A percentile compares a stretch with the other conserved stretches of the same genome.
These are phyloP conservation scores for Neotragus moschatus DNA, from an alignment of 2,113 vertebrate genomes.

Conservation along the genomic window DNA sequence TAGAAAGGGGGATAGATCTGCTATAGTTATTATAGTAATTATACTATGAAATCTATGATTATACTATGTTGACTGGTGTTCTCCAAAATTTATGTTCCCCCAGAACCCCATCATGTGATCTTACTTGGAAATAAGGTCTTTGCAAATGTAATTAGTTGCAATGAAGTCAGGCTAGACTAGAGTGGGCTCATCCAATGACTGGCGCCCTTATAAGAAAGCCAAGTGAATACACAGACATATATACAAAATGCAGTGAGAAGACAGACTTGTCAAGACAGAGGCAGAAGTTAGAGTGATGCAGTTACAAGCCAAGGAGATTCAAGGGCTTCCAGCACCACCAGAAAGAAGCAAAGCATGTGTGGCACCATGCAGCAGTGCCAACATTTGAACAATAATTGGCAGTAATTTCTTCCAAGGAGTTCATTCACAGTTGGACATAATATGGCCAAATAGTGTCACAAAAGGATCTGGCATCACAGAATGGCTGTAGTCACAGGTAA, in stretches of 20 bases:
- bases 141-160: background rate
- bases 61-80: background rate
- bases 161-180: background rate
- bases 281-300: background rate
- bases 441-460: background rate
- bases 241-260: background rate
- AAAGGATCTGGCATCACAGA: background rate
- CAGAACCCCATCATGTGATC: background rate
- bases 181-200: background rate
- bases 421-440: background rate
- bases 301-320: background rate
- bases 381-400: background rate
- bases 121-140: background rate
- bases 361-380: background rate
- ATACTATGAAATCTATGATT: background rate
- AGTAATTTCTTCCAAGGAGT: background rate
- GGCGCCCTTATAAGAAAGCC: background rate
- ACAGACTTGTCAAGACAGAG: background rate
- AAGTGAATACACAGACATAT: background rate
- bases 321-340: background rate
- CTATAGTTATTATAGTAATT: background rate
- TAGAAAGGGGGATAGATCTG: background rate
- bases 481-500: background rate
- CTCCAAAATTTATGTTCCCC: background rate
- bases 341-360: background rate